Evolutionary conservation across 2,888 invertebrate species (phyloP).

Genomic region (Rhogogaster chlorosoma): DNA sequence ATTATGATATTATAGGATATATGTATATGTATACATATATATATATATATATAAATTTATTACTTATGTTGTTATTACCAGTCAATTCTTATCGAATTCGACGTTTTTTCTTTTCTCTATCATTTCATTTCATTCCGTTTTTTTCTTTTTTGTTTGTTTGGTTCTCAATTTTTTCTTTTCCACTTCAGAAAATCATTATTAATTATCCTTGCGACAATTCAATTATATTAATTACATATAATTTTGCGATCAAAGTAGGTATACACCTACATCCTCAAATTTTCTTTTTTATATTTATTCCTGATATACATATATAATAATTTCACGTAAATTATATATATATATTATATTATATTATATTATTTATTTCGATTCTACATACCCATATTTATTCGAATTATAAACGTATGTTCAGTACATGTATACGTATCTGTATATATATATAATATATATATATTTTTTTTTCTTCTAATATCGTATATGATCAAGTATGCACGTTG

Average conservation of each 20-base stretch:
- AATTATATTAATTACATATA: not conserved
- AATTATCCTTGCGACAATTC: not conserved
- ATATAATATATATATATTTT: not conserved
- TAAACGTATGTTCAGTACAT: not conserved
- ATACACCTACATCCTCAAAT: not conserved
- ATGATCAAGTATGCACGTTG: not conserved
- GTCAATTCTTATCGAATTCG: not conserved
- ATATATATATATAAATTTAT: not conserved
- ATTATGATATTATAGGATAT: not conserved
- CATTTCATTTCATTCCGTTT: not conserved
- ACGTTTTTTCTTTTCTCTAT: not conserved
- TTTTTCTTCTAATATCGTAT: not conserved
- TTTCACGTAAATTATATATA: too few relatives aligned
- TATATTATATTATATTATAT: too few relatives aligned
- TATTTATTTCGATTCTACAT: too few relatives aligned
- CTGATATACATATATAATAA: too few relatives aligned
- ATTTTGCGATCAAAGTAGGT: not conserved
- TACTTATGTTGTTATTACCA: not conserved
- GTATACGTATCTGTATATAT: too few relatives aligned
- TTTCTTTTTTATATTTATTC: too few relatives aligned
- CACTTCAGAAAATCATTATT: not conserved
- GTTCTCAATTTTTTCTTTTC: not conserved
- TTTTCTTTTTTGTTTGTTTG: not conserved
- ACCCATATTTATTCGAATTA: too few relatives aligned
- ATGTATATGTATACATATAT: not conserved